Evolutionary conservation across 2,888 invertebrate genomes (phyloP).

Genomic region (Ichneumoninae sp.): DNA sequence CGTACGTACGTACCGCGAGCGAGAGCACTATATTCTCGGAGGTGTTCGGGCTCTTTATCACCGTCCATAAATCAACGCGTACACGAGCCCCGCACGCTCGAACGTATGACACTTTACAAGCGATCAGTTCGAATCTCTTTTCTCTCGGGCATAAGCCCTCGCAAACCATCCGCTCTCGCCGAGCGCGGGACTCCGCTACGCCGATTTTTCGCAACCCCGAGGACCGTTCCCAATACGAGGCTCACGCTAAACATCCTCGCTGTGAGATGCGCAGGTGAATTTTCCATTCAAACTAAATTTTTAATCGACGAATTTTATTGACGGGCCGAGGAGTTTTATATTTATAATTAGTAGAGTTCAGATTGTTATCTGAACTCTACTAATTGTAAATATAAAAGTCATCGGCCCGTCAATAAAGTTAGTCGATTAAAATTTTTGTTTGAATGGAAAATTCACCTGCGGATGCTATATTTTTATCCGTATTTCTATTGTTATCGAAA

Average conservation of each 20-base stretch:
- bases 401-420: no score
- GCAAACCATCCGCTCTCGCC: neutral
- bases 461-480: no score
- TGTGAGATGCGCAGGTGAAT: neutral
- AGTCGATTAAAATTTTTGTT: no score
- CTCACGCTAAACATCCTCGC: constrained; percentile 16
- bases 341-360: no score
- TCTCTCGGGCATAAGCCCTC: constrained; percentile 22
- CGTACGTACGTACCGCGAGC: constrained; percentile 12
- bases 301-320: no score
- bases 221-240: constrained; percentile 31
- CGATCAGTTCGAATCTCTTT: constrained; percentile 68
- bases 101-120: constrained; percentile 70
- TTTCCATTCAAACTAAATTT: neutral
- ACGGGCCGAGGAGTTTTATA: no score
- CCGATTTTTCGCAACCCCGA: constrained; percentile 9
- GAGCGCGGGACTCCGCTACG: neutral
- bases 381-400: no score
- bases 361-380: no score
- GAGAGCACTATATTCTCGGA: constrained; percentile 51
- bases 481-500: no score
- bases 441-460: no score
- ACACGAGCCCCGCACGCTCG: constrained; percentile 60
- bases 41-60: constrained; percentile 68
- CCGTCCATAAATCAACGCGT: constrained; percentile 68